Evolutionary conservation across 2,888 invertebrate species (phyloP).

Genomic region (Gymnoscelis rufifasciata): DNA sequence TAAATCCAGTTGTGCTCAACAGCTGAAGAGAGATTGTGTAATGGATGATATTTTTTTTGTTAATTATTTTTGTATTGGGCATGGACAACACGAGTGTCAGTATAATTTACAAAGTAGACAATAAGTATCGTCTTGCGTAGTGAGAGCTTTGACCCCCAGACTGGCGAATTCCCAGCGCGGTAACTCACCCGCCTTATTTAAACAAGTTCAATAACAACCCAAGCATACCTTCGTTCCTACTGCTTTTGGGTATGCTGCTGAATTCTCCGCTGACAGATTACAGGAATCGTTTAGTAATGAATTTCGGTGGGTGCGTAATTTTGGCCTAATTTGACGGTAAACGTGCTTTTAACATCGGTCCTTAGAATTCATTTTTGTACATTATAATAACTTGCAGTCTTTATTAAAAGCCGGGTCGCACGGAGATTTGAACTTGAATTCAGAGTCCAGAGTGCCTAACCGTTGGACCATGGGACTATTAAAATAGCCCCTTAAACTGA

Average conservation of each 20-base stretch:
- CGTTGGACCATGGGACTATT: conserved; percentile 85
- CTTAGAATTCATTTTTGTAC: too few species aligned
- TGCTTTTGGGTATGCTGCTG: conserved; percentile 5
- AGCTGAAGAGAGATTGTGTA: too few species aligned
- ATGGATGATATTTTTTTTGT: too few species aligned
- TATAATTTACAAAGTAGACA: too few species aligned
- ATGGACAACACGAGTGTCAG: too few species aligned
- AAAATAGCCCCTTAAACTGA: conserved; percentile 8
- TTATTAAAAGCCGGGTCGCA: conserved; percentile 76
- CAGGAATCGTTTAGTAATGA: conserved; percentile 1
- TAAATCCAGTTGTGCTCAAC: too few species aligned
- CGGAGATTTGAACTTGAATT: conserved; percentile 90
- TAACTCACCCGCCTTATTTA: conserved; percentile 19
- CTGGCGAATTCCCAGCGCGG: conserved; percentile 12
- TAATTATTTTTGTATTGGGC: too few species aligned
- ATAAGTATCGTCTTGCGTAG: conserved; percentile 34
- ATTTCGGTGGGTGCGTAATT: neutral
- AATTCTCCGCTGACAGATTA: conserved; percentile 5
- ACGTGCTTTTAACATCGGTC: too few species aligned
- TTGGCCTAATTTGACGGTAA: neutral
- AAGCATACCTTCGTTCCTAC: conserved; percentile 2
- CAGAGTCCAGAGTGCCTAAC: conserved; percentile 89
- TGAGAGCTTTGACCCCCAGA: conserved; percentile 41
- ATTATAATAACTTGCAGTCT: too few species aligned
- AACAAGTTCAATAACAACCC: conserved; percentile 16